phyloP scores from a whole-genome alignment of 2,797 vertebrate genomes.

The Gephyroberyx darwinii region DNA sequence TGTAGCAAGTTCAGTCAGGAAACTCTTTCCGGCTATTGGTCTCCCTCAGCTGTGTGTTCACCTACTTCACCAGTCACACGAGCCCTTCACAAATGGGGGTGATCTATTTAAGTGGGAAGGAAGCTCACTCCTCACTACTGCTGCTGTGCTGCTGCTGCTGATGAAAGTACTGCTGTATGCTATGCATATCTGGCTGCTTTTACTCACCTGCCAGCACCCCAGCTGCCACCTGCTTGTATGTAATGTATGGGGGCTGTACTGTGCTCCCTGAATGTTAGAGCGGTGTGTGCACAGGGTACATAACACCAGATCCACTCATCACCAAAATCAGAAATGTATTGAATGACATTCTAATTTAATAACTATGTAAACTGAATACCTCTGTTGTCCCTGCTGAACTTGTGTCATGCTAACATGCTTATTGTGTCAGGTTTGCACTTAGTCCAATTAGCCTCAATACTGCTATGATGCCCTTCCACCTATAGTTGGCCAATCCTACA shows the following conservation, averaged over 20 bases:
- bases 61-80: conserved; percentile 24
- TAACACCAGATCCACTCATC: conserved; percentile 26
- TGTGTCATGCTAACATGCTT: conserved; percentile 49
- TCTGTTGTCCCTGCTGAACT: conserved; percentile 25
- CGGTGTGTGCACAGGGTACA: background rate
- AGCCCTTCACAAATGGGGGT: conserved; percentile 23
- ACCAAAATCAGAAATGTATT: conserved; percentile 21
- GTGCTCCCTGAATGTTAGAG: conserved; percentile 15
- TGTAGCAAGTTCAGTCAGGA: conserved; percentile 27
- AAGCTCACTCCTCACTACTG: conserved; percentile 46
- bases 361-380: conserved; percentile 52
- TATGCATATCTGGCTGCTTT: background rate
- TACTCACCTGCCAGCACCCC: conserved; percentile 36
- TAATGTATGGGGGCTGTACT: conserved; percentile 5
- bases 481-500: conserved; percentile 50
- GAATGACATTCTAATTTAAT: conserved; percentile 2
- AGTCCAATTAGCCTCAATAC: conserved; percentile 43
- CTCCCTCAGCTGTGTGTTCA: conserved; percentile 14
- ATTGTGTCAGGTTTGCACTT: conserved; percentile 45
- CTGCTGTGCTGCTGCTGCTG: conserved; percentile 22
- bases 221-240: conserved; percentile 39
- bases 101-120: conserved; percentile 37
- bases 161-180: conserved; percentile 13
- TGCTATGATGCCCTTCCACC: conserved; percentile 42
- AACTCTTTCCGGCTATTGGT: background rate